Base-by-base conservation (phyloP, 2,888 invertebrate genomes). In the Drosophila paranaensis region DNA sequence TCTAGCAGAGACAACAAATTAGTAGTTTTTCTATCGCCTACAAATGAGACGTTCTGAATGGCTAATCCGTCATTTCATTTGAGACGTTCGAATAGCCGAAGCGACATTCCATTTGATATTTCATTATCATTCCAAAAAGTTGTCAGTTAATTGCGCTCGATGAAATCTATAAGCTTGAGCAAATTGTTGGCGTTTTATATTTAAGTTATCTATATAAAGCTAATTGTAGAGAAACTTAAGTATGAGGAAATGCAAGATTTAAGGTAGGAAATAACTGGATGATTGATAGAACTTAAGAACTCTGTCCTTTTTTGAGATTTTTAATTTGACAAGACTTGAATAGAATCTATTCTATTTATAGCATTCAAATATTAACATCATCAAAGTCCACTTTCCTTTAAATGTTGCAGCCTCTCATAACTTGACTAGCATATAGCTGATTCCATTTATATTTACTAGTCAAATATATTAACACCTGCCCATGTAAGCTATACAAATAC, bases 81-180 rank as follows among this genome's bases (percentile, higher is more conserved):
- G 37, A 46, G 13, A 25, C 20, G n/a, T 25, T 46, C 27, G 46
- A 37, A 6, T 6, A 33, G 50, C 9, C 37, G 13, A 16, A 11
- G n/a, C 68, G 68, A 33, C 48, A 68, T 69, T 68, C 50, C 56
- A 39, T 33, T 50, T 37, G 6, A 25, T 67, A 50, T 50, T 42
- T 11, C n/a, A 40, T 50, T 56, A 37, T 30, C 50, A 56, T 42
- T 42, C 27, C 14, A n/a, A 8, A 9, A n/a, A 54, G n/a, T 55
- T 58, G 37, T 11, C 37, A 46, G 16, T 62, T 16, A 51, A 60
- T 68, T 57, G 4, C 33, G 30, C 10, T n/a, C 20, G 55, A 46
- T 25, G 42, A 43, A 45, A 46, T n/a, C 9, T 39, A 33, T 30
- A 9, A 39, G n/a, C 11, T 6, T 27, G 11, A 14, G 27, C 37